Evolutionary conservation across 1,140 invertebrate species (phyloP).

Genomic region (Catajapyx aquilonaris): DNA sequence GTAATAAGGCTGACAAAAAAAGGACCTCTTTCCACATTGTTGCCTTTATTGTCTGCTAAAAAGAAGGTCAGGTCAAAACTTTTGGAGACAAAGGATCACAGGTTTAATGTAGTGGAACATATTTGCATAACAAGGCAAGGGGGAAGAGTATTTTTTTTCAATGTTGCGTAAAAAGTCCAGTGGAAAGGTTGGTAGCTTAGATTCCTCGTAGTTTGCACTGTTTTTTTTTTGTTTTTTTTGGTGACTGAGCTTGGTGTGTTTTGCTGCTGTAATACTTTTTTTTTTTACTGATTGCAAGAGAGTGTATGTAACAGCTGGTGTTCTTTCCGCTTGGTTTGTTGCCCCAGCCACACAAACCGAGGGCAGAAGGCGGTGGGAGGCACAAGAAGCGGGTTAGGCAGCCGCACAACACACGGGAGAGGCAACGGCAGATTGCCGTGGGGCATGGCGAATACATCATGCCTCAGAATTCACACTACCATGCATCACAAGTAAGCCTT

Average conservation of each 20-base stretch:
- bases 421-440: slow-evolving; percentile 57
- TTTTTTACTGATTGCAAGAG: neutral
- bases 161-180: too few species aligned
- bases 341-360: slow-evolving; percentile 33
- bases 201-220: too few species aligned
- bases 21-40: too few species aligned
- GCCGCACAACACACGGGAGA: slow-evolving; percentile 65
- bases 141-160: too few species aligned
- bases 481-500: too few species aligned
- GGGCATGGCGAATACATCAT: slow-evolving; percentile 72
- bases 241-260: neutral
- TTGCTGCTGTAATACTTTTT: neutral
- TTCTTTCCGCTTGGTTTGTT: slow-evolving; percentile 1
- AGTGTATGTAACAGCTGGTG: neutral
- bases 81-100: too few species aligned
- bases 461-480: slow-evolving; percentile 26
- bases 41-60: too few species aligned
- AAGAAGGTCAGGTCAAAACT: too few species aligned
- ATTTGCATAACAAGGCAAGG: too few species aligned
- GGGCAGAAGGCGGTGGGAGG: slow-evolving; percentile 34
- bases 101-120: too few species aligned
- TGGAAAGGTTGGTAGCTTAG: too few species aligned
- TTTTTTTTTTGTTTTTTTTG: neutral
- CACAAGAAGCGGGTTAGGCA: slow-evolving; percentile 63
- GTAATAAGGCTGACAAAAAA: too few species aligned